Conservation (phyloP, 1,140 invertebrate species). For the Heliconius melpomene region DNA sequence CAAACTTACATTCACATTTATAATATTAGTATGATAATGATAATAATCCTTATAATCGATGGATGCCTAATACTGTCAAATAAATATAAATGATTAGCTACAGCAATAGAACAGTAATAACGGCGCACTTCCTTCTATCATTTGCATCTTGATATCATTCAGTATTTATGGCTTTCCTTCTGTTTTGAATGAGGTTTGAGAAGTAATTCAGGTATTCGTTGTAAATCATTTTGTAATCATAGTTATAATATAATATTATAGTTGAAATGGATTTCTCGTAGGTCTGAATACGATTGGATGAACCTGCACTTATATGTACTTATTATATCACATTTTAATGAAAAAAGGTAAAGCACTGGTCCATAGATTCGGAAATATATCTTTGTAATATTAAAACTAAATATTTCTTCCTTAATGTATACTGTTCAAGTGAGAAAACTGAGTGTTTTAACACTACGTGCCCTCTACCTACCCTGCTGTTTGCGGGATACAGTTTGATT, state of each 20-base stretch:
- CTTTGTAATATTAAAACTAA: too few relatives aligned
- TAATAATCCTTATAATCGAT: neutral
- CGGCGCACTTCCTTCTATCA: neutral
- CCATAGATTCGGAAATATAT: too few relatives aligned
- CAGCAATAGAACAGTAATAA: conserved; percentile 6
- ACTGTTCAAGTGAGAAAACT: too few relatives aligned
- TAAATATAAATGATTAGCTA: neutral
- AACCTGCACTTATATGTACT: neutral
- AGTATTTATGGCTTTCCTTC: neutral
- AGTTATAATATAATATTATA: neutral
- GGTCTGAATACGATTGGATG: neutral
- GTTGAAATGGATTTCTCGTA: neutral
- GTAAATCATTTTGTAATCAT: neutral
- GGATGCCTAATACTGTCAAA: neutral
- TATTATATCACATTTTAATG: too few relatives aligned
- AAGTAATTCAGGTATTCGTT: neutral
- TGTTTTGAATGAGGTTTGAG: neutral
- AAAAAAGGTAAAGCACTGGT: too few relatives aligned
- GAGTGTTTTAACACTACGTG: too few relatives aligned
- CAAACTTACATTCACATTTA: too few relatives aligned
- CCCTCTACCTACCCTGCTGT: too few relatives aligned
- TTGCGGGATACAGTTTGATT: too few relatives aligned
- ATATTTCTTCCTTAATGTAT: too few relatives aligned
- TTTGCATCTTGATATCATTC: neutral
- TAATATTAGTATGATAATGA: too few relatives aligned